A percentile compares a stretch with the other conserved stretches of the same genome.
These are phyloP conservation scores for Limnothrissa miodon DNA, from an alignment of 2,113 vertebrate genomes.

Conservation along the genomic window DNA sequence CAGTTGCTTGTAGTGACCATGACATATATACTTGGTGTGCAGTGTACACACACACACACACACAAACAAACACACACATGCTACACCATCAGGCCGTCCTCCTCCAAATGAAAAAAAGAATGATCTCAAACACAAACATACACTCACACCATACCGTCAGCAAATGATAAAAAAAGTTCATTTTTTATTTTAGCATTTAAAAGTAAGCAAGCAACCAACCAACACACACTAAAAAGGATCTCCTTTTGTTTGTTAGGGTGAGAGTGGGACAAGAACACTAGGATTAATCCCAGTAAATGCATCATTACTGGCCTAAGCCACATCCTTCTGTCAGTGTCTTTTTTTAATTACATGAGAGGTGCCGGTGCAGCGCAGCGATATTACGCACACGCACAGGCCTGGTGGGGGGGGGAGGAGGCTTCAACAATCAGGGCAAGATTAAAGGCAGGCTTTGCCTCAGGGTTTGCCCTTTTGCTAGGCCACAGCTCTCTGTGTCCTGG, in stretches of 20 bases:
- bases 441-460: conserved; percentile 79
- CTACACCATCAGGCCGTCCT: background rate
- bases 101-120: background rate
- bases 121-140: background rate
- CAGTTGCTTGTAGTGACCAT: conserved; percentile 2
- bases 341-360: conserved; percentile 95
- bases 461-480: conserved; percentile 79
- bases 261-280: conserved; percentile 80
- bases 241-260: conserved; percentile 85
- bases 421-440: conserved; percentile 85
- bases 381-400: conserved; percentile 76
- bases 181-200: conserved; percentile 41
- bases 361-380: conserved; percentile 74
- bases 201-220: conserved; percentile 59
- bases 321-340: conserved; percentile 91
- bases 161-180: background rate
- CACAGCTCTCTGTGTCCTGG: conserved; percentile 52
- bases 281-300: conserved; percentile 92
- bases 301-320: conserved; percentile 88
- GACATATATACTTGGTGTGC: background rate
- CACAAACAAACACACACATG: background rate
- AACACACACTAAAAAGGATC: conserved; percentile 73
- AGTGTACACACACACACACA: background rate
- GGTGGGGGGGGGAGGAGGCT: conserved; percentile 73
- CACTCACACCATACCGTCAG: background rate